Percentiles rank a stretch among this genome's conserved stretches.
Conservation (phyloP, 2,888 invertebrate species). For the Nemotelus pantherinus region DNA sequence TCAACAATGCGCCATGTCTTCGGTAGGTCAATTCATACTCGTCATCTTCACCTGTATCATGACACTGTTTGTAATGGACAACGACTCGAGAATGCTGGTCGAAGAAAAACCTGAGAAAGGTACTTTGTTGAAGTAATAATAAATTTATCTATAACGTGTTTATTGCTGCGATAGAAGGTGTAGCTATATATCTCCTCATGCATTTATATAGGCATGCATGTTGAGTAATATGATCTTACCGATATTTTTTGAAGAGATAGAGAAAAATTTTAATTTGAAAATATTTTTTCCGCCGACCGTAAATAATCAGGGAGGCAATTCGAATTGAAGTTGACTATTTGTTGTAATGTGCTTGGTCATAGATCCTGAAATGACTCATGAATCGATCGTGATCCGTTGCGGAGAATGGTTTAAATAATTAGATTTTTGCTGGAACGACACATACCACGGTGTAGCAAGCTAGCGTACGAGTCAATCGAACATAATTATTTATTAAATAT, state of each 20-base stretch:
- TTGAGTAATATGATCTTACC: constrained; percentile 36
- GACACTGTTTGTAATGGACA: neutral
- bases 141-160: constrained; percentile 33
- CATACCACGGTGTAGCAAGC: neutral
- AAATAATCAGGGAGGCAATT: constrained; percentile 35
- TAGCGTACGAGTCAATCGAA: no score
- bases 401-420: constrained; percentile 15
- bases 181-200: neutral
- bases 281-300: constrained; percentile 40
- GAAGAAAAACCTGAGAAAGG: constrained; percentile 22
- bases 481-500: no score
- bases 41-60: constrained; percentile 42
- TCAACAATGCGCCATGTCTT: constrained; percentile 3
- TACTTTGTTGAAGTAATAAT: constrained; percentile 34
- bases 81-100: neutral
- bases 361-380: constrained; percentile 29
- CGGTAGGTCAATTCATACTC: constrained; percentile 39
- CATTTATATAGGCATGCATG: neutral
- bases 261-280: constrained; percentile 43
- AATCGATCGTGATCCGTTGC: neutral
- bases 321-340: constrained; percentile 11
- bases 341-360: constrained; percentile 31
- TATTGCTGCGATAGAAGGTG: constrained; percentile 3
- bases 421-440: constrained; percentile 17
- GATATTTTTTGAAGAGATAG: constrained; percentile 26